phyloP scores from a whole-genome alignment of 1,140 invertebrate genomes.

The Ceratoteleas bidentatus region DNA sequence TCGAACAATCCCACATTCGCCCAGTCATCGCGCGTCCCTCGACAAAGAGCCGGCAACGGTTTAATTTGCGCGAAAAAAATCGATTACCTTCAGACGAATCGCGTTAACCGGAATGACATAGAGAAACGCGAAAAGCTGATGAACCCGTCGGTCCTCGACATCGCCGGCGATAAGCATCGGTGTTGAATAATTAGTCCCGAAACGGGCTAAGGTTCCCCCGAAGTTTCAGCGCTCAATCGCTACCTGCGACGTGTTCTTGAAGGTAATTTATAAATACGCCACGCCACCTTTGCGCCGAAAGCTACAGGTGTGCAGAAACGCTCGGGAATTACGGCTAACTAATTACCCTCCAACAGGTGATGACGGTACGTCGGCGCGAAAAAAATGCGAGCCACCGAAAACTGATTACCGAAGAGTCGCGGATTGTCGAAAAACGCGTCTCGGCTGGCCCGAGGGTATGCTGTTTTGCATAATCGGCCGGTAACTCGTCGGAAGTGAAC shows the following conservation, averaged over 20 bases:
- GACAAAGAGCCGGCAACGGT: no score
- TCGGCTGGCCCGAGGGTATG: no score
- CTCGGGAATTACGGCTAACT: constrained; percentile 69
- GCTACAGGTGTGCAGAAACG: constrained; percentile 67
- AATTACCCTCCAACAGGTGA: constrained; percentile 73
- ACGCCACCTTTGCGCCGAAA: constrained; percentile 64
- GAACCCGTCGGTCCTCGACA: constrained; percentile 45
- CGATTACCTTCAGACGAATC: constrained; percentile 20
- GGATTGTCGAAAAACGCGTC: no score
- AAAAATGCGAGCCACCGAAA: constrained; percentile 55
- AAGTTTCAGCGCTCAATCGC: constrained; percentile 61
- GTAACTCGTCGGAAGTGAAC: no score
- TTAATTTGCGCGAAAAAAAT: constrained; percentile 1
- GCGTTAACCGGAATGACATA: constrained; percentile 37
- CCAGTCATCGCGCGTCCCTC: no score
- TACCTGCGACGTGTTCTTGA: constrained; percentile 65
- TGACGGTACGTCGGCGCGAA: constrained; percentile 62
- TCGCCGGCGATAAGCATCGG: constrained; percentile 60
- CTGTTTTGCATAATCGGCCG: no score
- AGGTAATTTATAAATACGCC: constrained; percentile 70
- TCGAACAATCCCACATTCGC: background rate
- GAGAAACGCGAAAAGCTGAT: constrained; percentile 50
- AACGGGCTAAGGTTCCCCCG: constrained; percentile 34
- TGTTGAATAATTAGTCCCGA: constrained; percentile 64
- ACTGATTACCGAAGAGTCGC: constrained; percentile 52